These are phyloP conservation scores for Drosophila paracracens DNA, from an alignment of 2,888 invertebrate species.

Conservation along the genomic window DNA sequence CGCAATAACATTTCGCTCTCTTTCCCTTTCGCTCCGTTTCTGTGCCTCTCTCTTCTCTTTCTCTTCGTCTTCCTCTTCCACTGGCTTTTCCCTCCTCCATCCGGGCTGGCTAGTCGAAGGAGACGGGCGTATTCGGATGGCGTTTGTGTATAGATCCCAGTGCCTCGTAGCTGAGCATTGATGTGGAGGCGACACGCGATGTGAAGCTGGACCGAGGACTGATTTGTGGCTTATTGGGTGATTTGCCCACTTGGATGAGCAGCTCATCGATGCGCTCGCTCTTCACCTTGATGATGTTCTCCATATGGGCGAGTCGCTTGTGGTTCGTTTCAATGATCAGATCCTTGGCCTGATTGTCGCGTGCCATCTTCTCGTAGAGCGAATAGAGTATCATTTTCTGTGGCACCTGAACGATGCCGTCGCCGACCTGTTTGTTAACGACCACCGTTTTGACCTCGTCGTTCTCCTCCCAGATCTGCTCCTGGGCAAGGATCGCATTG, in stretches of 20 bases:
- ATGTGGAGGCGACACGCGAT: constrained; percentile 16
- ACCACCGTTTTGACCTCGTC: constrained; percentile 81
- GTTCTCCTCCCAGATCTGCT: constrained; percentile 77
- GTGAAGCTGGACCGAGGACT: constrained; percentile 22
- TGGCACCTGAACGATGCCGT: constrained; percentile 83
- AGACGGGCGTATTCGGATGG: constrained; percentile 48
- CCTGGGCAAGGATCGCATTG: constrained; percentile 63
- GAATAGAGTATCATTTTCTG: constrained; percentile 84
- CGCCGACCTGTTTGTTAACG: constrained; percentile 82
- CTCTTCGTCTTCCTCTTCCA: not conserved
- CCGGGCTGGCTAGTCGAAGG: constrained; percentile 33
- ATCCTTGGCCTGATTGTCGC: constrained; percentile 75
- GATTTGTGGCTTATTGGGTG: constrained; percentile 1
- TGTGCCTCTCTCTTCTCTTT: not conserved
- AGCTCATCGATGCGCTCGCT: constrained; percentile 82
- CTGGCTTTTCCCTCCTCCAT: not conserved
- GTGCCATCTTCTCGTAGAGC: constrained; percentile 76
- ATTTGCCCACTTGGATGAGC: constrained; percentile 73
- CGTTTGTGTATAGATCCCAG: constrained; percentile 28
- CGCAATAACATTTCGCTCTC: not conserved
- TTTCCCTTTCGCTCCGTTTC: not conserved
- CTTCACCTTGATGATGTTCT: constrained; percentile 81
- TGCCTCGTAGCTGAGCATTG: constrained; percentile 35
- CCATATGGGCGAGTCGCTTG: constrained; percentile 74
- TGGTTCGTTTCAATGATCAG: constrained; percentile 45